These are phyloP conservation scores for Eristalis tenax DNA, from an alignment of 2,888 invertebrate species.

Conservation along the genomic window DNA sequence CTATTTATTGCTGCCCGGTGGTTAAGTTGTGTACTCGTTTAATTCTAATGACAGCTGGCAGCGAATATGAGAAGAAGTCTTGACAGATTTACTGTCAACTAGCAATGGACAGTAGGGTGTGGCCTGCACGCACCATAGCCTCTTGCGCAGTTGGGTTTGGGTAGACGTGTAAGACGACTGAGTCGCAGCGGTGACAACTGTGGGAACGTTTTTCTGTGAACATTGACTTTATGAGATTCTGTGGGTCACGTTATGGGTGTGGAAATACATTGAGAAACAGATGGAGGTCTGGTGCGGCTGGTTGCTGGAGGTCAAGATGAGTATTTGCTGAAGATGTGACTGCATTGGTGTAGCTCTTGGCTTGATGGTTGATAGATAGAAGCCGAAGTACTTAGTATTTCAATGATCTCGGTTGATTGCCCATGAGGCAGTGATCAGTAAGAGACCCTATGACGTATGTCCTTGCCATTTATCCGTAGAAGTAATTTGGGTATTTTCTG, in stretches of 20 bases:
- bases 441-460: too few species aligned
- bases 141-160: not conserved
- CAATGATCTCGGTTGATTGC: too few species aligned
- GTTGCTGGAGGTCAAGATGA: too few species aligned
- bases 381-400: too few species aligned
- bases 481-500: too few species aligned
- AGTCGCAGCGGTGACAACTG: not conserved
- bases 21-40: not conserved
- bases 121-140: not conserved
- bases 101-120: not conserved
- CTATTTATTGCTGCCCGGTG: not conserved
- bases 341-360: too few species aligned
- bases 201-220: not conserved
- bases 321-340: too few species aligned
- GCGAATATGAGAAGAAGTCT: not conserved
- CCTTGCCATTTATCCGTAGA: too few species aligned
- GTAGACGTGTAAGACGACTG: not conserved
- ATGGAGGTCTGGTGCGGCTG: not conserved
- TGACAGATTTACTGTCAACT: not conserved
- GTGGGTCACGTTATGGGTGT: not conserved
- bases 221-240: not conserved
- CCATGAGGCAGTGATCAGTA: too few species aligned
- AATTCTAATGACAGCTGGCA: not conserved
- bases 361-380: too few species aligned
- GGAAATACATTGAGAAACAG: not conserved